Percentiles rank a stretch among this genome's conserved stretches.
Evolutionary conservation across 1,140 invertebrate genomes (phyloP).

Genomic region (Monochamus saltuarius): DNA sequence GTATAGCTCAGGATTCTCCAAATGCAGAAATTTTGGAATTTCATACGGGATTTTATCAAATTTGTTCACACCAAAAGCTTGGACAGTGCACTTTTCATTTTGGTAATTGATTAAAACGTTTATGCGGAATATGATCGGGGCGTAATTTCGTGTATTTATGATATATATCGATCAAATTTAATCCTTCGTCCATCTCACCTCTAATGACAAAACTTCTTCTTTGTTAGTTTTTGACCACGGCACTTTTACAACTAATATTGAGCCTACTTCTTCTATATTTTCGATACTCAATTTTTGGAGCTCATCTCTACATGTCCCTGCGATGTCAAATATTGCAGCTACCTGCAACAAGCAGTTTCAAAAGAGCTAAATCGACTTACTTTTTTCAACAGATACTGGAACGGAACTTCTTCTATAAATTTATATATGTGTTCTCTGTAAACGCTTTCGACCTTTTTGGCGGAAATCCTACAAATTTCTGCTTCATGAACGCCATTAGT

Average conservation of each 20-base stretch:
- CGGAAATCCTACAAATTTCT: not conserved
- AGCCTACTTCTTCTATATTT: conserved; percentile 3
- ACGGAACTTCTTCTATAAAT: not conserved
- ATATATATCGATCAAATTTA: too few relatives aligned
- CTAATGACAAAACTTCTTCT: conserved; percentile 14
- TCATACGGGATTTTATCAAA: conserved; percentile 1
- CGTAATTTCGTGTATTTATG: too few relatives aligned
- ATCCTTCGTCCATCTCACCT: not conserved
- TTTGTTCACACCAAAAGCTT: not conserved
- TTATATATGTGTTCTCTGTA: not conserved
- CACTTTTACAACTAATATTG: conserved; percentile 14
- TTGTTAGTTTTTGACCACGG: conserved; percentile 10
- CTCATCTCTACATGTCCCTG: conserved; percentile 8
- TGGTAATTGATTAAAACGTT: not conserved
- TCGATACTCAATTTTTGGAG: conserved; percentile 1
- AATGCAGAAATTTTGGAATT: not conserved
- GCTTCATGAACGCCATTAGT: conserved; percentile 13
- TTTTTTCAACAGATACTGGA: conserved; percentile 10
- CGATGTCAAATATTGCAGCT: not conserved
- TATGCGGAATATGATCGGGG: too few relatives aligned
- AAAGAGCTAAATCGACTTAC: conserved; percentile 8
- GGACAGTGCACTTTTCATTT: not conserved
- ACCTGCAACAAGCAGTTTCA: conserved; percentile 9
- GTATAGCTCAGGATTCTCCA: conserved; percentile 5
- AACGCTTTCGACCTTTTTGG: conserved; percentile 6